Conservation (phyloP, 2,888 invertebrate species). For the Cosmorhoe ocellata region DNA sequence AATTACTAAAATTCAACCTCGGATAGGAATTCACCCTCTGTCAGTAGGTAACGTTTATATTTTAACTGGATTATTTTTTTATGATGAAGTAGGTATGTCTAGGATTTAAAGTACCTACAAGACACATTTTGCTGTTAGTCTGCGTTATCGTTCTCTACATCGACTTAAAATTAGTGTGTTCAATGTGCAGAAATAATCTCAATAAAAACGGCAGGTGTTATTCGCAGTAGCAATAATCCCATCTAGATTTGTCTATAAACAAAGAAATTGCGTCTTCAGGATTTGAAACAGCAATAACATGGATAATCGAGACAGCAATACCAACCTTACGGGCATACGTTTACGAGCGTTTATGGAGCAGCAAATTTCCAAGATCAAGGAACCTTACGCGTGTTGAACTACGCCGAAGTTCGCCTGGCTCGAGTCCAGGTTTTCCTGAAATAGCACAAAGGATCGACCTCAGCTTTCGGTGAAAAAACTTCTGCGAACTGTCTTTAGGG, state of each 20-base stretch:
- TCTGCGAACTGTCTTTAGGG: slow-evolving; percentile 77
- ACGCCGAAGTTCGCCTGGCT: slow-evolving; percentile 69
- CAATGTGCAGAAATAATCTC: slow-evolving; percentile 27
- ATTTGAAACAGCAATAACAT: slow-evolving; percentile 40
- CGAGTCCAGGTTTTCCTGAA: slow-evolving; percentile 74
- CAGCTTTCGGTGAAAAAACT: slow-evolving; percentile 66
- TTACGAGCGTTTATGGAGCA: slow-evolving; percentile 40
- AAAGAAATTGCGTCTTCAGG: slow-evolving; percentile 48
- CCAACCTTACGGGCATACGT: slow-evolving; percentile 29
- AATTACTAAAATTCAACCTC: too few relatives aligned
- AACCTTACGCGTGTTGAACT: slow-evolving; percentile 59
- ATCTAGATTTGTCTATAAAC: slow-evolving; percentile 52
- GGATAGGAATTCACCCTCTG: too few relatives aligned
- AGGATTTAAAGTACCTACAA: too few relatives aligned
- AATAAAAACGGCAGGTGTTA: slow-evolving; percentile 33
- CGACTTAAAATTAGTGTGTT: too few relatives aligned
- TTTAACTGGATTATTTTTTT: too few relatives aligned
- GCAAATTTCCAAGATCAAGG: slow-evolving; percentile 54
- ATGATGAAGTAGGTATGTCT: too few relatives aligned
- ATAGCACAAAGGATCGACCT: slow-evolving; percentile 82
- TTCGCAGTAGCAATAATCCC: slow-evolving; percentile 41
- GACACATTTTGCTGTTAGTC: too few relatives aligned
- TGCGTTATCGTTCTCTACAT: too few relatives aligned
- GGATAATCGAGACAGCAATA: slow-evolving; percentile 17
- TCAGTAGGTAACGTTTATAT: too few relatives aligned